Percentiles rank a stretch among this genome's conserved stretches.
Conservation (phyloP, 1,140 invertebrate species). For the Hypsibius dujardini region DNA sequence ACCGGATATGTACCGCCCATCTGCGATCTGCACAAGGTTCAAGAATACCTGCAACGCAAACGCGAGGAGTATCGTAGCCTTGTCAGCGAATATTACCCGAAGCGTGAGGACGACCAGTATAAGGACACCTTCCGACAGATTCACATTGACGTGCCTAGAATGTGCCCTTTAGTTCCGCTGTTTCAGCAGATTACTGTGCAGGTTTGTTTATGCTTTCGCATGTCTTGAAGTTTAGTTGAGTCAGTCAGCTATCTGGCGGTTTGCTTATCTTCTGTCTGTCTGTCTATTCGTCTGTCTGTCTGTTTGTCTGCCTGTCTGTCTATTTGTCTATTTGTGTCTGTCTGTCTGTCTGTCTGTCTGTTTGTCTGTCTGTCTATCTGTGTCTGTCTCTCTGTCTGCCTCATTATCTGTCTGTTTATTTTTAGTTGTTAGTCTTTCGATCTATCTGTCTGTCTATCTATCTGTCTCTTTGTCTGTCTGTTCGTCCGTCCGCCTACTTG, state of each 20-base stretch:
- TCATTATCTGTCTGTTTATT: too few species aligned
- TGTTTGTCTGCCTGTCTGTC: too few species aligned
- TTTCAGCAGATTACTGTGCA: constrained; percentile 86
- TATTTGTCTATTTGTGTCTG: too few species aligned
- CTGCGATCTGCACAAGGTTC: background rate
- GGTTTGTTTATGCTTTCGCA: constrained; percentile 23
- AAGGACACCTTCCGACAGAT: constrained; percentile 90
- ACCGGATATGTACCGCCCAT: constrained; percentile 34
- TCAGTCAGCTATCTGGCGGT: too few species aligned
- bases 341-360: too few species aligned
- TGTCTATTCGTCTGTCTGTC: too few species aligned
- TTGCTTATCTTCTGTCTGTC: too few species aligned
- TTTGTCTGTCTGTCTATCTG: constrained; percentile 19
- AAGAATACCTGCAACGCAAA: constrained; percentile 58
- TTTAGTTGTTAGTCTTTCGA: too few species aligned
- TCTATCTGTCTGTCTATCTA: too few species aligned
- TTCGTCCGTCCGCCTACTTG: too few species aligned
- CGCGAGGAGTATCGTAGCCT: constrained; percentile 84
- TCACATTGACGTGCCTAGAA: constrained; percentile 88
- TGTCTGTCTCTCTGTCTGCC: constrained; percentile 18
- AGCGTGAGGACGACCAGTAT: constrained; percentile 71
- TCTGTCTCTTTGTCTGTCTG: too few species aligned
- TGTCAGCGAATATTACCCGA: constrained; percentile 86
- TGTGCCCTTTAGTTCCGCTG: constrained; percentile 77
- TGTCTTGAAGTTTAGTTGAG: too few species aligned